These are phyloP conservation scores for Oncorhynchus nerka DNA, from an alignment of 2,113 vertebrate genomes.

Conservation along the genomic window DNA sequence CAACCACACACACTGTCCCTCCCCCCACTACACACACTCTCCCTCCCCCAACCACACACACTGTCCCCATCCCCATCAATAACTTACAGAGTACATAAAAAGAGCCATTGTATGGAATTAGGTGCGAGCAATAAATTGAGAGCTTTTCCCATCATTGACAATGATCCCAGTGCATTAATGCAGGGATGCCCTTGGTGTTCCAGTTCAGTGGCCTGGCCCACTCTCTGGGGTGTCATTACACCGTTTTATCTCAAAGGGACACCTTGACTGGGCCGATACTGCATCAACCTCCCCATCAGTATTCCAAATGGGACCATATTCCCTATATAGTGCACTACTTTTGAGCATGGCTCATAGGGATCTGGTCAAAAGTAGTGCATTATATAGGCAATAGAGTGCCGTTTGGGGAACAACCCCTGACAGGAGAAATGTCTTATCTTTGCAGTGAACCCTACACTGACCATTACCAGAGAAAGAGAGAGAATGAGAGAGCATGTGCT, in stretches of 20 bases:
- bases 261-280: conserved; percentile 75
- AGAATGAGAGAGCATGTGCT: conserved; percentile 79
- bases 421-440: conserved; percentile 63
- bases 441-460: conserved; percentile 79
- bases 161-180: conserved; percentile 36
- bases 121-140: conserved; percentile 17
- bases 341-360: too few relatives aligned
- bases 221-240: conserved; percentile 53
- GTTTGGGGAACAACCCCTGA: conserved; percentile 32
- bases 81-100: conserved; percentile 12
- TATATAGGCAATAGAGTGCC: background rate
- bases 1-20: conserved; percentile 1
- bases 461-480: conserved; percentile 82
- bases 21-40: too few relatives aligned
- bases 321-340: too few relatives aligned
- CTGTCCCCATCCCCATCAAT: conserved; percentile 3
- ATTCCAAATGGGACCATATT: too few relatives aligned
- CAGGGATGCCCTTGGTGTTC: conserved; percentile 31
- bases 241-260: conserved; percentile 71
- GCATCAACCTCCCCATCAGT: conserved; percentile 26
- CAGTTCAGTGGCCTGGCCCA: conserved; percentile 12
- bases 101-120: conserved; percentile 17
- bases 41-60: background rate
- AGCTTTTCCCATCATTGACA: conserved; percentile 26
- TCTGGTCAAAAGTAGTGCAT: too few relatives aligned